A percentile compares a stretch with the other conserved stretches of the same genome.
Evolutionary conservation across 2,797 vertebrate species (phyloP).

Genomic region (Streptopelia turtur): DNA sequence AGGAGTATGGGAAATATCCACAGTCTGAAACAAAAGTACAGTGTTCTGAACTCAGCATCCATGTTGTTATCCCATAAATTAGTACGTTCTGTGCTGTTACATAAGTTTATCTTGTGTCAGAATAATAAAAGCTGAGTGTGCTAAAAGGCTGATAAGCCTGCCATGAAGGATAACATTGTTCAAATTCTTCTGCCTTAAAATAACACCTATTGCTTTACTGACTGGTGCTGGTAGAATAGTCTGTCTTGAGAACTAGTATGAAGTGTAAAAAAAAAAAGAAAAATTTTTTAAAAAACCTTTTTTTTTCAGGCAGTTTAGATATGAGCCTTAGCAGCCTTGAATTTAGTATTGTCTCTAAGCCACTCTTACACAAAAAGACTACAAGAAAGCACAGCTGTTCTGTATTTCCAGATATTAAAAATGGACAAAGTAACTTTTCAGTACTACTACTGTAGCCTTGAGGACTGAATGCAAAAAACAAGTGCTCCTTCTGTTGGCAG

Average conservation of each 20-base stretch:
- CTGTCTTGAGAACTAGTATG: background rate
- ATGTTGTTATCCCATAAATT: background rate
- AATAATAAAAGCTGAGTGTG: constrained; percentile 29
- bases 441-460: background rate
- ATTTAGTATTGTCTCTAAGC: constrained; percentile 18
- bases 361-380: background rate
- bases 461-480: background rate
- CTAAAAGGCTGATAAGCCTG: constrained; percentile 55
- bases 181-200: constrained; percentile 25
- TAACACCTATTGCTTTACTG: constrained; percentile 31
- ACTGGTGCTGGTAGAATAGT: background rate
- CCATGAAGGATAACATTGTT: background rate
- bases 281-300: too few relatives aligned
- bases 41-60: background rate
- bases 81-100: background rate
- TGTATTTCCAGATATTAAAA: constrained; percentile 54
- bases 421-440: constrained; percentile 53
- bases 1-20: constrained; percentile 38
- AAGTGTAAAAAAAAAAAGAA: background rate
- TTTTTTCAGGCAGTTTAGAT: background rate
- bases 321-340: constrained; percentile 7
- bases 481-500: constrained; percentile 50
- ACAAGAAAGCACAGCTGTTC: constrained; percentile 16
- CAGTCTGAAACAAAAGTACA: constrained; percentile 32
- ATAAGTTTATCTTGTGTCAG: constrained; percentile 39